Evolutionary conservation across 2,888 invertebrate species (phyloP), one percentile per base, ranked within the genome.

Genomic region (Hirtodrosophila trivittata): DNA sequence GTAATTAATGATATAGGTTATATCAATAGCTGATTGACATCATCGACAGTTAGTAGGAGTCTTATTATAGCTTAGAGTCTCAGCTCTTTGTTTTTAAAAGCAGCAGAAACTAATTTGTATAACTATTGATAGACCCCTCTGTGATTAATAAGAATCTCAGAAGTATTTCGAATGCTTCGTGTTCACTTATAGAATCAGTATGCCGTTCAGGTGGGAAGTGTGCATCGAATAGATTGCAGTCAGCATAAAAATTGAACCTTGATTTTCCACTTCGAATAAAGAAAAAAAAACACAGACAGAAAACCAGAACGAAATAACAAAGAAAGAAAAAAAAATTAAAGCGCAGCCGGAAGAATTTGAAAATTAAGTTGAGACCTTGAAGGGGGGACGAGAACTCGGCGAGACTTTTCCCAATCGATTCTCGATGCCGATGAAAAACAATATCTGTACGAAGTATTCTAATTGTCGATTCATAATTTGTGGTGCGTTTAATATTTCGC

Each of bases 391-490:
- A 41, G 65, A 50, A 51, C 56, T 33, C 21, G 43, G 14, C 33
- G 39, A 39, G 28, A 47, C 66, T 66, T 75, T 72, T 66, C 52
- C 56, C 52, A 54, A 46, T 49, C 10, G 38, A n/a, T 21, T 16
- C 8, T 12, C 30, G 38, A 30, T 26, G 26, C 10, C 28, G 14
- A 38, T 52, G 12, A 43, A 47, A 37, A 52, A 26, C 42, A 66
- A 43, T 45, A 69, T 54, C 33, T 13, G 46, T 56, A 14, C 21
- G 18, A 14, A 35, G 25, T 63, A 68, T 85, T 78, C 80, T 82
- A 76, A 80, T 72, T 76, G 73, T 37, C 55, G 64, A 70, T 70
- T 57, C 65, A 68, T 71, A 81, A 68, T 71, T 80, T 58, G 45
- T 43, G 35, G 41, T 56, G 21, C 46, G 42, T 57, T 65, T 50